A percentile compares a stretch with the other conserved stretches of the same genome.
These are phyloP conservation scores for Alviniconcha strummeri DNA, from an alignment of 2,888 invertebrate genomes.

Conservation along the genomic window DNA sequence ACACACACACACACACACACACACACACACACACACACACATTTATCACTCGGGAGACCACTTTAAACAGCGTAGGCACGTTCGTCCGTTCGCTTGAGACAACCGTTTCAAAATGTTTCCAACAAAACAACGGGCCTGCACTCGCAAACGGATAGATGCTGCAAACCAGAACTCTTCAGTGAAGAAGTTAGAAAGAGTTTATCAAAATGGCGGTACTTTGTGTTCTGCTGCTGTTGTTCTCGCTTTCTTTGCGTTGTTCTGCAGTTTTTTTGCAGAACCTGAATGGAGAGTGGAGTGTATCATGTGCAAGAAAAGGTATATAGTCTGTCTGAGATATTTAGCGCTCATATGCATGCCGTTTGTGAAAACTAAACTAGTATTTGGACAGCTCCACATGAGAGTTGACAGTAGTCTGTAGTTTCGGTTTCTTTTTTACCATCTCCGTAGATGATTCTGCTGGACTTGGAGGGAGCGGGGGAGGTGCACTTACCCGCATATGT, in stretches of 20 bases:
- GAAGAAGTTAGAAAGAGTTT: background rate
- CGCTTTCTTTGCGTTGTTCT: background rate
- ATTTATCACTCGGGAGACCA: background rate
- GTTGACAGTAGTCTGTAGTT: no score
- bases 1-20: constrained; percentile 3
- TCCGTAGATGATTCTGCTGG: background rate
- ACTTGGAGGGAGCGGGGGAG: background rate
- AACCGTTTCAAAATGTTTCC: background rate
- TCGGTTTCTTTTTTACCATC: background rate
- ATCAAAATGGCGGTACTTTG: background rate
- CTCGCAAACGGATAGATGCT: background rate
- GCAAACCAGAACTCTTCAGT: background rate
- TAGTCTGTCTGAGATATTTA: no score
- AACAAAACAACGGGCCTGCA: background rate
- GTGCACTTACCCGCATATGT: background rate
- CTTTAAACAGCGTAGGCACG: no score
- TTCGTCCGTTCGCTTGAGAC: no score
- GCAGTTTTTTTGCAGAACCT: constrained; percentile 9
- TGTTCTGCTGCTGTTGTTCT: background rate
- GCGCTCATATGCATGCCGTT: no score
- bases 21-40: constrained; percentile 10
- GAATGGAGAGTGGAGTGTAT: constrained; percentile 14
- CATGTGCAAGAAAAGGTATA: constrained; percentile 10
- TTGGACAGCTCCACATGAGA: no score
- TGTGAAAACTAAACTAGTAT: no score